These are phyloP conservation scores for Folsomia manolachei DNA, from an alignment of 2,888 invertebrate species.

Conservation along the genomic window DNA sequence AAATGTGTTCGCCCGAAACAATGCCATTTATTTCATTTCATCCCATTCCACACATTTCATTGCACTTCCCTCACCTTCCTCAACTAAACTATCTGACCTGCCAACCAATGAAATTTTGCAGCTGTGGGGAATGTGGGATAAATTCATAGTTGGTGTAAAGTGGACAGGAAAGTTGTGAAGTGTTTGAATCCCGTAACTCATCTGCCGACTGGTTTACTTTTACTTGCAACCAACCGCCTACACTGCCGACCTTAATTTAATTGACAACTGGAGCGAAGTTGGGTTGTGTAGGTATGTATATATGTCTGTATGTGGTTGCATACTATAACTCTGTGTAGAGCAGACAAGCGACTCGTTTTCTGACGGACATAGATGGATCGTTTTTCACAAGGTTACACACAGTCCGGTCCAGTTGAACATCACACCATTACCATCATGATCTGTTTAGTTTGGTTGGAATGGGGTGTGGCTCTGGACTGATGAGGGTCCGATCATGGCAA, in stretches of 20 bases:
- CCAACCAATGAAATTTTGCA: not conserved
- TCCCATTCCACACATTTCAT: not conserved
- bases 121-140: not conserved
- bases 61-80: too few relatives aligned
- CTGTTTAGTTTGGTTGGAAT: too few relatives aligned
- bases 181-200: not conserved
- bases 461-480: too few relatives aligned
- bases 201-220: too few relatives aligned
- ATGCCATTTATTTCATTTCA: not conserved
- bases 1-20: too few relatives aligned
- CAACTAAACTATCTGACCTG: too few relatives aligned
- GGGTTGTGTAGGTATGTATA: too few relatives aligned
- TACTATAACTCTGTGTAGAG: not conserved
- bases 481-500: too few relatives aligned
- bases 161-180: not conserved
- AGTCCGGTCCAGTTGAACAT: not conserved
- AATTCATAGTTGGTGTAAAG: not conserved
- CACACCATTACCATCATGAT: not conserved
- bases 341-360: not conserved
- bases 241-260: not conserved
- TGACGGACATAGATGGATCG: not conserved
- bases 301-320: too few relatives aligned
- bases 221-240: not conserved
- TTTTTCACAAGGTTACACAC: not conserved
- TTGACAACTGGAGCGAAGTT: not conserved